These are phyloP conservation scores for Sinocyclocheilus rhinocerous DNA, from an alignment of 2,113 vertebrate genomes.

Conservation along the genomic window DNA sequence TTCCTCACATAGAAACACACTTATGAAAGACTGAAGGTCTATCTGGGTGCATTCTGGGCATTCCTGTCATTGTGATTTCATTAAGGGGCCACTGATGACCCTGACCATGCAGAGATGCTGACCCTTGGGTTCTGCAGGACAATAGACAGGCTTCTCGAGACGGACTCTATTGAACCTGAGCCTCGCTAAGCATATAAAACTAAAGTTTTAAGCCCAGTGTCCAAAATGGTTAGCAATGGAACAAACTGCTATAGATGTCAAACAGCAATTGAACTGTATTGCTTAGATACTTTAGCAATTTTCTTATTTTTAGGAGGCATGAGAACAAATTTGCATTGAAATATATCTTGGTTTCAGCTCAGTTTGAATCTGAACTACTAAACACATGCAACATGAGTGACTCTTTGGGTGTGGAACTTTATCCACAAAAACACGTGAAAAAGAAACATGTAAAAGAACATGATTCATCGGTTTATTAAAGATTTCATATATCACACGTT, in stretches of 20 bases:
- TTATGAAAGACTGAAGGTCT: conserved; percentile 13
- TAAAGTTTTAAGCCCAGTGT: neutral
- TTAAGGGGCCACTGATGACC: conserved; percentile 66
- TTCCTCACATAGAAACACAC: conserved; percentile 20
- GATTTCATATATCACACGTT: neutral
- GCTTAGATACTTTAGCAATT: neutral
- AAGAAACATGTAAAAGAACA: neutral
- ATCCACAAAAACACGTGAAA: neutral
- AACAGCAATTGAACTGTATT: neutral
- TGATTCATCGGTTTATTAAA: neutral
- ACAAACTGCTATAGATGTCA: neutral
- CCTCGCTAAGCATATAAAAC: conserved; percentile 17
- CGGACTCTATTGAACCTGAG: conserved; percentile 31
- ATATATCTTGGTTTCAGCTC: neutral
- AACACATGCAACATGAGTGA: neutral
- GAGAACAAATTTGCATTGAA: neutral
- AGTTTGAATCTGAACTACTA: neutral
- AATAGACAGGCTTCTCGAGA: conserved; percentile 49
- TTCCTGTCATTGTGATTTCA: conserved; percentile 74
- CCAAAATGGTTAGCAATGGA: neutral
- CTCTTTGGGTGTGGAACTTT: neutral
- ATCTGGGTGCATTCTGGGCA: conserved; percentile 62
- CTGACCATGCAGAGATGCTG: conserved; percentile 65
- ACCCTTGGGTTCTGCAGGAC: conserved; percentile 61
- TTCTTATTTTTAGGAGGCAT: neutral